Conservation (phyloP, 2,888 invertebrate species). For the Pomacea canaliculata region DNA sequence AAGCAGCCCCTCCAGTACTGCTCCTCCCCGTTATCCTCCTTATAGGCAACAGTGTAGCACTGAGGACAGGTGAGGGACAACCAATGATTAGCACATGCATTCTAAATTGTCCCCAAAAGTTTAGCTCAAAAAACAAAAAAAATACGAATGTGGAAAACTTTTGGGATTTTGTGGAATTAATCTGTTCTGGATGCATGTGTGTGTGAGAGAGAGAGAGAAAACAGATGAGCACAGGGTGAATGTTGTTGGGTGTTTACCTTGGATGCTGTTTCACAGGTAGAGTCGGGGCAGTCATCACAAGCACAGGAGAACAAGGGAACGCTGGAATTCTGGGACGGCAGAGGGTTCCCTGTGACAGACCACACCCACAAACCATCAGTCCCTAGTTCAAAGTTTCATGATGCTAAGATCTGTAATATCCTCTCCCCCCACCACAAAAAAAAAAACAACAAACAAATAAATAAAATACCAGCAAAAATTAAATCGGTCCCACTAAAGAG, state of each 20-base stretch:
- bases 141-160: not conserved
- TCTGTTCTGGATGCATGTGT: not conserved
- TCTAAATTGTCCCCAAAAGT: too few species aligned
- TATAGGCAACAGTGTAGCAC: conserved; percentile 20
- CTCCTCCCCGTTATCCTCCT: conserved; percentile 10
- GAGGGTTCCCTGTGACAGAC: conserved; percentile 16
- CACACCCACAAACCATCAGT: too few species aligned
- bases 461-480: too few species aligned
- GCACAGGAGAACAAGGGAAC: conserved; percentile 5
- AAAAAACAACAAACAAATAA: too few species aligned
- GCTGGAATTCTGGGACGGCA: conserved; percentile 10
- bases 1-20: conserved; percentile 13
- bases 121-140: not conserved
- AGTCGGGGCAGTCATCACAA: conserved; percentile 17
- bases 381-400: too few species aligned
- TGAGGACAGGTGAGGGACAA: not conserved
- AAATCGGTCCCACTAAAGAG: not conserved
- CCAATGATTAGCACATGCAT: too few species aligned
- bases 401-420: too few species aligned
- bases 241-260: conserved; percentile 1
- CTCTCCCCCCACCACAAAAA: too few species aligned
- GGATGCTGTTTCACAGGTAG: conserved; percentile 12
- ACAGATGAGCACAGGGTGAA: too few species aligned
- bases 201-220: not conserved
- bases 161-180: too few species aligned